A percentile compares a stretch with the other conserved stretches of the same genome.
Evolutionary conservation across 1,140 invertebrate species (phyloP).

Genomic region (Hypothenemus hampei): DNA sequence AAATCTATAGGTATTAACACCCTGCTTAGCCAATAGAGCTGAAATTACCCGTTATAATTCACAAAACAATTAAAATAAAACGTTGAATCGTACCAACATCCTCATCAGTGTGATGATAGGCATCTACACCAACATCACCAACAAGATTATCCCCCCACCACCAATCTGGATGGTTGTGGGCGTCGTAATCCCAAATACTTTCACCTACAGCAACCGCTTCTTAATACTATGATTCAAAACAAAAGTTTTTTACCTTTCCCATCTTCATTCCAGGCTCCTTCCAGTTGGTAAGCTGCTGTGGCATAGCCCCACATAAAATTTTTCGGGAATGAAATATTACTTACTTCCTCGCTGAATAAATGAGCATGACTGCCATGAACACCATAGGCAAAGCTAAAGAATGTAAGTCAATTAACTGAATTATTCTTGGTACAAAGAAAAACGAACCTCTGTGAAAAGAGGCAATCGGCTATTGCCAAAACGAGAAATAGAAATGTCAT

Average conservation of each 20-base stretch:
- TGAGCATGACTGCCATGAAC: too few relatives aligned
- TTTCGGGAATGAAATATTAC: conserved; percentile 45
- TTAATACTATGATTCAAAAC: too few relatives aligned
- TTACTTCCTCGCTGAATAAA: conserved; percentile 12
- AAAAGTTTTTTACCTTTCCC: conserved; percentile 46
- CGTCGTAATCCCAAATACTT: conserved; percentile 55
- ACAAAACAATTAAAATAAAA: conserved; percentile 1
- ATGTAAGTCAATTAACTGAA: too few relatives aligned
- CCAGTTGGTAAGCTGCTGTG: conserved; percentile 53
- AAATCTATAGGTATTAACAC: conserved; percentile 51
- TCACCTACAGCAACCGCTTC: conserved; percentile 8
- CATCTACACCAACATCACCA: conserved; percentile 54
- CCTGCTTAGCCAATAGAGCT: conserved; percentile 44
- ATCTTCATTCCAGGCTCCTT: conserved; percentile 54
- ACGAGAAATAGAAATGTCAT: too few relatives aligned
- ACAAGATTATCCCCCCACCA: conserved; percentile 51
- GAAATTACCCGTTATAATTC: too few relatives aligned
- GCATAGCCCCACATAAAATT: conserved; percentile 52
- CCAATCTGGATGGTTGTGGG: conserved; percentile 48
- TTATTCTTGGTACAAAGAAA: too few relatives aligned
- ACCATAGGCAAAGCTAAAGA: too few relatives aligned
- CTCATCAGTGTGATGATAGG: conserved; percentile 54
- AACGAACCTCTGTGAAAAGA: too few relatives aligned
- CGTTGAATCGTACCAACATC: conserved; percentile 46
- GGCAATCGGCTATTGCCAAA: too few relatives aligned